Base-by-base conservation (phyloP, 2,888 invertebrate genomes). In the Phengaris alcon region DNA sequence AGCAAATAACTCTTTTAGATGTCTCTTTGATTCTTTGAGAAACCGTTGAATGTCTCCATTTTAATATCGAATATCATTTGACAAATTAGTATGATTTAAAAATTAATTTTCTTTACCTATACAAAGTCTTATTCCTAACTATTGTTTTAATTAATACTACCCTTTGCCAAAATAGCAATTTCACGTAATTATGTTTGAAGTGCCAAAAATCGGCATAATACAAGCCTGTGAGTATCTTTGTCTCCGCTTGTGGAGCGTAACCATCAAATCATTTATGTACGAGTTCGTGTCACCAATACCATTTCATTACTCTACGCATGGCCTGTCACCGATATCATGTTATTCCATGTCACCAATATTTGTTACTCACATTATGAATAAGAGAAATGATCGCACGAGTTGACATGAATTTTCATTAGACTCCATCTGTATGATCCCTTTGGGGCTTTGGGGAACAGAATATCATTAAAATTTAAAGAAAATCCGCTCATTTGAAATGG, bases 221-320 rank as follows among this genome's bases (percentile, higher is more conserved):
- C 12, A 6, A 64, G 64, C 35, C 35, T 35, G 4, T 64, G 22
- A 64, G 59, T 64, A 22, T 64, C 59, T 10, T 64, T 57, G 59
- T 35, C 22, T 64, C 22, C 59, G 35, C 35, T 64, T 64, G 22
- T 64, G 9, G 59, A 5, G 22, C 22, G 59, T 64, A 64, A 64
- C 59, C 59, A 64, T 64, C 59, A 35, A 64, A 35, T 35, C 5
- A 22, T 22, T 22, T 22, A 10, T 64, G 35, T 64, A 12, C 5
- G 22, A 4, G 3, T 35, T 3, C 2, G 35, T 64, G 59, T 22
- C 22, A 64, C 59, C 59, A 35, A 64, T 22, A 64, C 35, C 59
- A 59, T 59, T n/a, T n/a, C 59, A 59, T 59, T 59, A 59, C 59
- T 59, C 22, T 59, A 22, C 4, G 59, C 35, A 59, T 59, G 10